phyloP scores from a whole-genome alignment of 2,888 invertebrate species.

The Corythucha ciliata region DNA sequence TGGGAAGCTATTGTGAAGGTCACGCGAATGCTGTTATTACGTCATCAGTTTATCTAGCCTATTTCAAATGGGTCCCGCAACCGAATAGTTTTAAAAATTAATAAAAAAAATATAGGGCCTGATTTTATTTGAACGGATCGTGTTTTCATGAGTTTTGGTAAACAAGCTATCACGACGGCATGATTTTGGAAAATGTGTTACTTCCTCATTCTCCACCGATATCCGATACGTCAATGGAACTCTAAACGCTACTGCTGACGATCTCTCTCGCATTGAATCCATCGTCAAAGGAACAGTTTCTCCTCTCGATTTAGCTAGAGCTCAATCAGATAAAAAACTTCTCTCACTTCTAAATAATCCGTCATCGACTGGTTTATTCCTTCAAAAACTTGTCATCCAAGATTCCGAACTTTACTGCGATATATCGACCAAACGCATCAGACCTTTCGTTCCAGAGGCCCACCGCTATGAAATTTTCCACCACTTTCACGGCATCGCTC shows the following conservation, averaged over 20 bases:
- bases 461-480: slow-evolving; percentile 7
- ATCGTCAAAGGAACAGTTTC: slow-evolving; percentile 7
- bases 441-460: slow-evolving; percentile 12
- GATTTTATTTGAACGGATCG: too few relatives aligned
- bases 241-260: slow-evolving; percentile 8
- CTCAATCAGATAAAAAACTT: background rate
- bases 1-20: too few relatives aligned
- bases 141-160: too few relatives aligned
- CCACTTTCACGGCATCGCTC: slow-evolving; percentile 10
- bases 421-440: slow-evolving; percentile 4
- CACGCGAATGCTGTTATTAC: too few relatives aligned
- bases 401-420: slow-evolving; percentile 3
- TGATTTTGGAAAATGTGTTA: too few relatives aligned
- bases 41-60: too few relatives aligned
- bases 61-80: too few relatives aligned
- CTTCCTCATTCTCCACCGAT: slow-evolving; percentile 24
- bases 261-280: slow-evolving; percentile 1
- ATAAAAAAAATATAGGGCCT: too few relatives aligned
- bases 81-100: too few relatives aligned
- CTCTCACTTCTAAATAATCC: background rate
- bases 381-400: background rate
- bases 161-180: too few relatives aligned
- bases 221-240: background rate
- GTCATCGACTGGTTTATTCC: background rate
- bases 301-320: background rate